Base-by-base conservation (phyloP, 2,888 invertebrate genomes). In the Andrena trimmerana region DNA sequence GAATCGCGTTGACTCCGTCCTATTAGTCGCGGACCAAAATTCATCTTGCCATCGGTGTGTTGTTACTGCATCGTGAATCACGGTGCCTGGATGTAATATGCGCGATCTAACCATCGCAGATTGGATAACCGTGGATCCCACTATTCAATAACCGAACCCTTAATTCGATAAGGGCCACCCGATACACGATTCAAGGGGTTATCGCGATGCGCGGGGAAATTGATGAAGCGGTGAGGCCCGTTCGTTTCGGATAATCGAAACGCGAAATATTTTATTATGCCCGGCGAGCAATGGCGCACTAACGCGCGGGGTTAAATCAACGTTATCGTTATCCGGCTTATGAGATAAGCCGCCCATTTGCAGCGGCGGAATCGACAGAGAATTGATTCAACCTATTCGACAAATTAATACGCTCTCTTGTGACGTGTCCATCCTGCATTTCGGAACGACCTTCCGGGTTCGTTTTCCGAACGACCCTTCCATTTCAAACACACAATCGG, bases 71-170 rank as follows among this genome's bases (percentile, higher is more conserved):
- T 29, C 20, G 31, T n/a, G 57, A 24, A 74, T 74, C 59, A 48
- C 33, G 33, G 6, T 2, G 1, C 20, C 13, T 16, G n/a, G 59
- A 60, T 29, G 13, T 36, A 50, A 27, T 75, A 50, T 74, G 71
- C 50, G 6, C 16, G 67, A 31, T 27, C 52, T 59, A 29, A 75
- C 69, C 70, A 36, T 62, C 62, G 13, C 36, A 52, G 60, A 75
- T 75, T 75, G 75, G 75, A 62, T 75, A 75, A 62, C 50, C 60
- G 6, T 75, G 24, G 62, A 75, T 70, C 50, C 42, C 62, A 50
- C 20, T 52, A 52, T 62, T 75, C 62, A 70, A 69, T 75, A 75
- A 52, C 62, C 27, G 20, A 16, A 20, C 13, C 70, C 59, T 74
- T 74, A 68, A 74, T 68, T 74, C 62, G 62, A 75, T 70, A 75